Evolutionary conservation across 2,113 vertebrate genomes (phyloP).

Genomic region (Chroicocephalus ridibundus): DNA sequence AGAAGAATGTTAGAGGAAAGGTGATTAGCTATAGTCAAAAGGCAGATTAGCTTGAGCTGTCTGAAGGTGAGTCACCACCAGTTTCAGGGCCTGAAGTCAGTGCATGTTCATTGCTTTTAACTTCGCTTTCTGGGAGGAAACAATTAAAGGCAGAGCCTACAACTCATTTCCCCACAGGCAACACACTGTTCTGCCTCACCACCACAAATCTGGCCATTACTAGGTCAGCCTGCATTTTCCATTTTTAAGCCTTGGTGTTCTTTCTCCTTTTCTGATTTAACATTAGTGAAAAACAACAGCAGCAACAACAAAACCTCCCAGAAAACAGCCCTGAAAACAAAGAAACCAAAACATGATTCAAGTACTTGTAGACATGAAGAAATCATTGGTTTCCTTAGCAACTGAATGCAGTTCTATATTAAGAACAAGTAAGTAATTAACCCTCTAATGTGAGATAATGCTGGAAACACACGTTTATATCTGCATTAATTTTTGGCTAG

Average conservation of each 20-base stretch:
- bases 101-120: neutral
- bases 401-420: slow-evolving; percentile 55
- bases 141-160: neutral
- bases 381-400: slow-evolving; percentile 64
- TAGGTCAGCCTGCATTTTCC: neutral
- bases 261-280: neutral
- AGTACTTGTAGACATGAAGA: slow-evolving; percentile 35
- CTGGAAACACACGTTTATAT: slow-evolving; percentile 39
- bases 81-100: neutral
- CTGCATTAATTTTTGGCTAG: slow-evolving; percentile 9
- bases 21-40: neutral
- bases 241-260: neutral
- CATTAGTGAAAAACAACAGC: neutral
- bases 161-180: neutral
- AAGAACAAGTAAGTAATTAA: slow-evolving; percentile 69
- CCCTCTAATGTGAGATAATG: slow-evolving; percentile 58
- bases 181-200: neutral
- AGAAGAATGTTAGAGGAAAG: neutral
- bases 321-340: slow-evolving; percentile 5
- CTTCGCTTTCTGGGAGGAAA: neutral
- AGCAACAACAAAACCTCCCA: neutral
- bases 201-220: neutral
- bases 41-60: neutral
- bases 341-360: slow-evolving; percentile 22
- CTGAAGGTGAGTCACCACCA: neutral